Percentiles rank a stretch among this genome's conserved stretches.
These are phyloP conservation scores for Balanococcus diminutus DNA, from an alignment of 2,888 invertebrate genomes.

Conservation along the genomic window DNA sequence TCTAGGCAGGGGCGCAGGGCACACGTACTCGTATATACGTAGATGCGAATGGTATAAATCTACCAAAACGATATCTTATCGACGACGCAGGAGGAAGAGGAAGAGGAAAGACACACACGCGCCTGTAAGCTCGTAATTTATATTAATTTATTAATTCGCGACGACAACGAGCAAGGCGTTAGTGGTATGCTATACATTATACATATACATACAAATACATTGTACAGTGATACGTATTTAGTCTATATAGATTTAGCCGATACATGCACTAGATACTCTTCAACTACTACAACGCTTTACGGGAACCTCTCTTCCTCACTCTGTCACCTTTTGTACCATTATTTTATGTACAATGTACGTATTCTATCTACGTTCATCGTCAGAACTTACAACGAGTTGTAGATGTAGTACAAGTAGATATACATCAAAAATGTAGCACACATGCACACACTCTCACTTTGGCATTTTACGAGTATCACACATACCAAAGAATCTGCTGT, in stretches of 20 bases:
- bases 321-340: background rate
- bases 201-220: background rate
- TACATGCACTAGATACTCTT: too few relatives aligned
- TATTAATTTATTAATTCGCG: conserved; percentile 5
- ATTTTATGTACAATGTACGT: background rate
- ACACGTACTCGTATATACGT: too few relatives aligned
- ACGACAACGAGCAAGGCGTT: background rate
- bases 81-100: background rate
- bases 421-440: too few relatives aligned
- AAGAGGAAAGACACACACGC: background rate
- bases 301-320: background rate
- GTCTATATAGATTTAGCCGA: background rate
- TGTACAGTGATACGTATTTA: background rate
- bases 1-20: background rate
- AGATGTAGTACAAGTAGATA: too few relatives aligned
- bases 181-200: background rate
- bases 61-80: background rate
- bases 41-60: too few relatives aligned
- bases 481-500: background rate
- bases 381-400: too few relatives aligned
- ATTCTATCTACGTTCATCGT: too few relatives aligned
- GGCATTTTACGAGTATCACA: background rate
- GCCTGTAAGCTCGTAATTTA: background rate
- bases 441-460: background rate
- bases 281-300: too few relatives aligned